Conservation (phyloP, 2,797 vertebrate species). For the Amphiprion clarkii region DNA sequence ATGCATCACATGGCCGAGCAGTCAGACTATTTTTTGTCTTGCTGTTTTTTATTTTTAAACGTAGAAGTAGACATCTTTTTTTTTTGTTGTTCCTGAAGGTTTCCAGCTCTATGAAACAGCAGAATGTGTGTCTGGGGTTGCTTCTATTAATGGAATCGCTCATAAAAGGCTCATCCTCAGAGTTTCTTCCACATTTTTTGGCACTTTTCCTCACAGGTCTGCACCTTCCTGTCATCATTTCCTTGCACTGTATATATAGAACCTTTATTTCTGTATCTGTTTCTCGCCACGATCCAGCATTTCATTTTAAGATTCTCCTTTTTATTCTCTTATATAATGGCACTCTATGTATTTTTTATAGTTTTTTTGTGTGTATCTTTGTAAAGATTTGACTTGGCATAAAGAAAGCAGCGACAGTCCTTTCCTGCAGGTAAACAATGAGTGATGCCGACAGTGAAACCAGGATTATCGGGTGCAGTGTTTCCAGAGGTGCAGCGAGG, state of each 20-base stretch:
- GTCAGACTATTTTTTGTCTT: constrained; percentile 10
- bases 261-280: constrained; percentile 26
- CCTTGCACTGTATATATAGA: constrained; percentile 4
- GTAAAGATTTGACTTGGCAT: constrained; percentile 36
- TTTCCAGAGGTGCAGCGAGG: constrained; percentile 11
- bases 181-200: constrained; percentile 58
- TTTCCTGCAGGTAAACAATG: constrained; percentile 40
- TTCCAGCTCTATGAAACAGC: constrained; percentile 41
- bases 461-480: constrained; percentile 6
- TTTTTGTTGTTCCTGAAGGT: constrained; percentile 40
- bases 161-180: constrained; percentile 48
- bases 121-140: constrained; percentile 61
- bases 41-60: constrained; percentile 10
- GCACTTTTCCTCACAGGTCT: constrained; percentile 51
- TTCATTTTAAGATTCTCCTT: constrained; percentile 10
- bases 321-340: constrained; percentile 40
- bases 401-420: constrained; percentile 35
- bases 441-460: constrained; percentile 10
- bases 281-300: constrained; percentile 13
- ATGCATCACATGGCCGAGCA: constrained; percentile 35
- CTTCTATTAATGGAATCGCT: constrained; percentile 68
- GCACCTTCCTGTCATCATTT: constrained; percentile 14
- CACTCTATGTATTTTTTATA: constrained; percentile 31
- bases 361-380: constrained; percentile 20
- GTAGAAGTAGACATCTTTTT: constrained; percentile 14